Conservation (phyloP, 2,113 vertebrate species). For the Apistogramma diplotaenia region DNA sequence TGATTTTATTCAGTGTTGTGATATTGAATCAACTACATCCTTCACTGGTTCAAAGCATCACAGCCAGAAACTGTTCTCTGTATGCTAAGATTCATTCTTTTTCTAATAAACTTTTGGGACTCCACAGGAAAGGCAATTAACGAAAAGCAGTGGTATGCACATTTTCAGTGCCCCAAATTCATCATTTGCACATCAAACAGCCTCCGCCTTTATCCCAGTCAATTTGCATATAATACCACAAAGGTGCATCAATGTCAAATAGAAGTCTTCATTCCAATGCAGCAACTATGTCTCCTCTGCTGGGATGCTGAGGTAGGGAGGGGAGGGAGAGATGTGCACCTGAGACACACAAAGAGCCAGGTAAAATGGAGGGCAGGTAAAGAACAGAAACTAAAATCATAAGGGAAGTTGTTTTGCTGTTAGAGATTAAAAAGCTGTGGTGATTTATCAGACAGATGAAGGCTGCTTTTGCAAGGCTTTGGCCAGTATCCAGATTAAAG, state of each 20-base stretch:
- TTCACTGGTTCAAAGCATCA: conserved; percentile 23
- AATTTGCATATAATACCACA: conserved; percentile 73
- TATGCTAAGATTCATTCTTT: conserved; percentile 36
- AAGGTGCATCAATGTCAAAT: conserved; percentile 73
- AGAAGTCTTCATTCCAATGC: conserved; percentile 54
- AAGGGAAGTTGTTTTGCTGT: not conserved
- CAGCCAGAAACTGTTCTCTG: conserved; percentile 26
- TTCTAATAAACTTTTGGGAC: conserved; percentile 61
- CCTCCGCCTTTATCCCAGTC: conserved; percentile 38
- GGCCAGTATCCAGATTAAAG: not conserved
- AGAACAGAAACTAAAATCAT: not conserved
- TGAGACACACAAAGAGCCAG: conserved; percentile 2
- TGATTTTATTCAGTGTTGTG: conserved; percentile 20
- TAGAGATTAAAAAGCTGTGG: not conserved
- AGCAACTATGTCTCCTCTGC: conserved; percentile 17
- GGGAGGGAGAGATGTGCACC: not conserved
- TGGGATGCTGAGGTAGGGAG: conserved; percentile 9
- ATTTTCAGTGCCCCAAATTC: conserved; percentile 65
- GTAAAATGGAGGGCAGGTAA: not conserved
- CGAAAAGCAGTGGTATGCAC: conserved; percentile 58
- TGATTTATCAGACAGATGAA: not conserved
- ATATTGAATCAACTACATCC: conserved; percentile 19
- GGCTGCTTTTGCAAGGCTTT: not conserved
- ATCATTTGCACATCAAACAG: conserved; percentile 74
- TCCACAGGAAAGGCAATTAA: conserved; percentile 72